Base-by-base conservation (phyloP, 2,888 invertebrate species). In the Epinotia demarniana region DNA sequence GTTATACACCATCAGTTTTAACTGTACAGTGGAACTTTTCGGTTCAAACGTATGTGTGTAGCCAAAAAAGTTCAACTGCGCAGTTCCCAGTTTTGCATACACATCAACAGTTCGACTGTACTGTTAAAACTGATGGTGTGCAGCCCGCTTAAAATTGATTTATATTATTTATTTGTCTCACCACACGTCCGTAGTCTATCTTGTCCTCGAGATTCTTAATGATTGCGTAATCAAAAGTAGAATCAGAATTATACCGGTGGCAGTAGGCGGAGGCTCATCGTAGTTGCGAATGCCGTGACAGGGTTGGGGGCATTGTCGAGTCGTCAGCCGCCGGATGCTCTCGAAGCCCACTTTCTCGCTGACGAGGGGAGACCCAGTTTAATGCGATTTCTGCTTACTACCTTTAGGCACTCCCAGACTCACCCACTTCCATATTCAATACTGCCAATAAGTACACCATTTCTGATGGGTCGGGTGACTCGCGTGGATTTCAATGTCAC, bases 291-390 rank as follows among this genome's bases (percentile, higher is more conserved):
- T 19, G 2, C 6, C 13, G 13, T 53, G 57, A 19, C 57, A 57
- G 39, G 11, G 39, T 58, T 46, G n/a, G 23, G 62, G 64, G 58
- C 53, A 70, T 75, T 75, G 74, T 70, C 16, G 58, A n/a, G 68
- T 80, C 80, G 67, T 72, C 78, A 72, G 77, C 19, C 75, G 78
- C 79, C 90, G 91, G 92, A 89, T 87, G 82, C 84, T 81, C 81
- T 80, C 84, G 85, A 82, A 85, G 85, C 87, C 90, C 89, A 89
- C 90, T 89, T 90, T 89, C 84, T 78, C 82, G 79, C 81, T 90
- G 89, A 87, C 86, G 88, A 23, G 19, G 66, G 58, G 46, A 9
- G 49, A n/a, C 58, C 55, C 57, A 3, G 53, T 58, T 39, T 60
- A 23, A 66, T 70, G 63, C 49, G 33, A 64, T 60, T 55, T 57